Conservation (phyloP, 53 echinoderm and acorn worm genomes). For the Paracentrotus lividus region DNA sequence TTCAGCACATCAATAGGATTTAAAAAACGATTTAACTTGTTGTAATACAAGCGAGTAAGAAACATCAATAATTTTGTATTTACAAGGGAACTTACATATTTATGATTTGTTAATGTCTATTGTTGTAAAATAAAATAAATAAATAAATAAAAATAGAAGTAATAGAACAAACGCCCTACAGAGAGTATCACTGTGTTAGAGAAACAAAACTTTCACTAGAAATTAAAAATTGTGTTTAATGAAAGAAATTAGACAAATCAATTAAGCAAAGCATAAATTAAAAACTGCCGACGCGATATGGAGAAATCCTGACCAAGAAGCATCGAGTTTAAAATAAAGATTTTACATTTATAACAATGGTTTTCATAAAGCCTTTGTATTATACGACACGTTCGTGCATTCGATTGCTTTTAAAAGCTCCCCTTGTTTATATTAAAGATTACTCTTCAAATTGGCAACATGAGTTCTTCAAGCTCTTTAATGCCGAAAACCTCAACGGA, state of each 20-base stretch:
- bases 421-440: neutral
- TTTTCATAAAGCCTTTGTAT: neutral
- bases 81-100: neutral
- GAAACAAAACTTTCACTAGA: neutral
- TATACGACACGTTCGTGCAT: neutral
- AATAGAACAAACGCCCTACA: neutral
- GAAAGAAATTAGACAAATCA: neutral
- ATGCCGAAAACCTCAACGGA: neutral
- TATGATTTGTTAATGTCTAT: neutral
- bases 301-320: neutral
- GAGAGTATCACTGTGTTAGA: neutral
- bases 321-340: neutral
- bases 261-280: neutral
- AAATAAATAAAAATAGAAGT: neutral
- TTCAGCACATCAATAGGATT: neutral
- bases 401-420: neutral
- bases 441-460: neutral
- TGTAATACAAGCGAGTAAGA: too few species aligned
- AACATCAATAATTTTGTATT: neutral
- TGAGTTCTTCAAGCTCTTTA: neutral
- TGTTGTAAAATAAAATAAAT: neutral
- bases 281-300: neutral
- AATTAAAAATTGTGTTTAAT: neutral
- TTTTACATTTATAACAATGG: neutral
- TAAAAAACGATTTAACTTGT: neutral